Conservation (phyloP, 2,888 invertebrate species). For the Clunio marinus region DNA sequence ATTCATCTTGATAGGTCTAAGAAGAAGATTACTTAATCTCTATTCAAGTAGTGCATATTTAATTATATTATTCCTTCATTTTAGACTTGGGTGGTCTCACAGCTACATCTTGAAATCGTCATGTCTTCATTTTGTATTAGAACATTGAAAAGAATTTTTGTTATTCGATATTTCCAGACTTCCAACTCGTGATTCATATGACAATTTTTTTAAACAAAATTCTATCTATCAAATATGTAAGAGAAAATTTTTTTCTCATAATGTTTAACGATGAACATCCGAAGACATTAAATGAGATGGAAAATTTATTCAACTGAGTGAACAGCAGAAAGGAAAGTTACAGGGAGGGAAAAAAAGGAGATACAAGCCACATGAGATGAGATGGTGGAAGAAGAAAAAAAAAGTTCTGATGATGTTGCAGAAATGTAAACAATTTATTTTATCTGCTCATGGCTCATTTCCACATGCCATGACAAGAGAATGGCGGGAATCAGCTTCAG, state of each 20-base stretch:
- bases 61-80: neutral
- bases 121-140: neutral
- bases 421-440: conserved; percentile 18
- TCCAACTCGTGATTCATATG: neutral
- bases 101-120: neutral
- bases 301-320: conserved; percentile 36
- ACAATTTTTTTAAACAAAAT: neutral
- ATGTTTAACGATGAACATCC: neutral
- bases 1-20: neutral
- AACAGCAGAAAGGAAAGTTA: conserved; percentile 15
- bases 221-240: too few species aligned
- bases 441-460: neutral
- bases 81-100: neutral
- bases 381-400: neutral
- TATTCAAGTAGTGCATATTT: neutral
- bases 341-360: too few species aligned
- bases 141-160: too few species aligned
- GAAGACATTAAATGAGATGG: conserved; percentile 28
- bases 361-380: too few species aligned
- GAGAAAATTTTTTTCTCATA: neutral
- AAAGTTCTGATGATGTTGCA: conserved; percentile 20
- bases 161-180: neutral
- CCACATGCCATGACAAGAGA: conserved; percentile 20
- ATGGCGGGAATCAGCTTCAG: conserved; percentile 32
- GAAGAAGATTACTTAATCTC: neutral